Base-by-base conservation (phyloP, 2,888 invertebrate genomes). In the Linyphia triangularis region DNA sequence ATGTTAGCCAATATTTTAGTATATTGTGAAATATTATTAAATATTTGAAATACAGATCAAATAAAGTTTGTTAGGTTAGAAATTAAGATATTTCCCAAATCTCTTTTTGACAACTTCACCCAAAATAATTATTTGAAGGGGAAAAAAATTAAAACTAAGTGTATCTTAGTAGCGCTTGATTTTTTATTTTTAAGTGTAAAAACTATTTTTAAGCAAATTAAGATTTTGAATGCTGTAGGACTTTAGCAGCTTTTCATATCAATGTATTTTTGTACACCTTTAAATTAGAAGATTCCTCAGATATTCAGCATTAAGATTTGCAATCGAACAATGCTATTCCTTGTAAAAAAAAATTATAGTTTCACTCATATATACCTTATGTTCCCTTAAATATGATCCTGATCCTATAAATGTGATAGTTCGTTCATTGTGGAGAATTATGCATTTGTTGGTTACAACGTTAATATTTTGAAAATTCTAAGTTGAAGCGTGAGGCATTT, bases 221-320 rank as follows among this genome's bases (percentile, higher is more conserved):
- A 67, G 30, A 33, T 67, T 33, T 67, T 67, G 30, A 7, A 33
- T 67, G 67, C 67, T 26, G 30, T 67, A 43, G 4, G 59, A 30
- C 67, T 30, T 9, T 30, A 26, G n/a, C 33, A 67, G 67, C n/a
- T 67, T 30, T 33, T 67, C 67, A 67, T 67, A 67, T 67, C 67
- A 67, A 67, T 67, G 67, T 67, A 67, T 67, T 67, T 67, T 67
- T 67, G 4, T 67, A 67, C 30, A 26, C n/a, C 67, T 33, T 26
- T 67, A 33, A 33, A 30, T 28, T 30, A 30, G 67, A 9, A 59
- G n/a, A n/a, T n/a, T n/a, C n/a, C n/a, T n/a, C n/a, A n/a, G n/a
- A n/a, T n/a, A n/a, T n/a, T n/a, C n/a, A n/a, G 51, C 51, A 51
- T 16, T 51, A 51, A 51, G 51, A 5, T 51, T 51, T 3, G n/a